Conservation (phyloP, 2,888 invertebrate species). For the Sinotaia quadrata region DNA sequence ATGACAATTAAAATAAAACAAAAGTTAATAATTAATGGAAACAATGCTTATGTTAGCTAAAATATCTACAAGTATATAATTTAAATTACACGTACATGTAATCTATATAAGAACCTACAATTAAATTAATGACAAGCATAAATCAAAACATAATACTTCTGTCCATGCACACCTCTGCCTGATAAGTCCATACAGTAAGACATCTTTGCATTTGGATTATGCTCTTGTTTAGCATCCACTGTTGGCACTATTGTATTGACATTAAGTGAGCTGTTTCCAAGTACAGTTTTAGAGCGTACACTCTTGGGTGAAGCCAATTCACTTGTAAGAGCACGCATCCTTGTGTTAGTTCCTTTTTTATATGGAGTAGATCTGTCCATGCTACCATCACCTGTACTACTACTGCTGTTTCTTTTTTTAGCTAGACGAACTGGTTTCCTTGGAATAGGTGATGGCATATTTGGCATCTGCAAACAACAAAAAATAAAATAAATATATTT, state of each 20-base stretch:
- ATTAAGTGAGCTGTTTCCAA: background rate
- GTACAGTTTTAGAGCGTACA: conserved; percentile 5
- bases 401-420: conserved; percentile 42
- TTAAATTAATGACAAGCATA: background rate
- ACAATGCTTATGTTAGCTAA: too few species aligned
- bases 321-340: conserved; percentile 37
- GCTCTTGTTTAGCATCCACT: background rate
- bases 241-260: background rate
- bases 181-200: conserved; percentile 59
- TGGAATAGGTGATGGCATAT: conserved; percentile 30
- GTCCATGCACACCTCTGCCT: conserved; percentile 52
- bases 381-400: conserved; percentile 42
- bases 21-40: too few species aligned
- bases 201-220: conserved; percentile 27
- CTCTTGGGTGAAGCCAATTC: conserved; percentile 31
- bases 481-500: background rate
- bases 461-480: conserved; percentile 15
- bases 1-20: too few species aligned
- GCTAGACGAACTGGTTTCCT: conserved; percentile 23
- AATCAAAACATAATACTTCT: background rate
- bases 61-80: too few species aligned
- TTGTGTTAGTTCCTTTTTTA: conserved; percentile 42
- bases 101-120: too few species aligned
- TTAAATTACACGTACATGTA: too few species aligned
- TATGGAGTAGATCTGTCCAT: conserved; percentile 46